These are phyloP conservation scores for Lydus trimaculatus DNA, from an alignment of 2,888 invertebrate species.

Conservation along the genomic window DNA sequence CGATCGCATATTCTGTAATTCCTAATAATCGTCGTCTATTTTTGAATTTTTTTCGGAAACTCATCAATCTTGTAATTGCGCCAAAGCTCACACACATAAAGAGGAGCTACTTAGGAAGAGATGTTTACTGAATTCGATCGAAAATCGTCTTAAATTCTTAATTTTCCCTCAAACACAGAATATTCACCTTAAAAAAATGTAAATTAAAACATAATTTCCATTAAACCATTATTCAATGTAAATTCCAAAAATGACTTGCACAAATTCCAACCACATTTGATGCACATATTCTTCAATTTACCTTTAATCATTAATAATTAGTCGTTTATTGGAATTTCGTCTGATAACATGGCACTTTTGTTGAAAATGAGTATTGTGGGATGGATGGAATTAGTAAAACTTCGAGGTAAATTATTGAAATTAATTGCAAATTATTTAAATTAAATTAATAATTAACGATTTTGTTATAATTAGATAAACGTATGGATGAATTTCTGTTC, in stretches of 20 bases:
- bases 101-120: too few relatives aligned
- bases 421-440: too few relatives aligned
- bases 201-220: not conserved
- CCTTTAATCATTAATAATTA: not conserved
- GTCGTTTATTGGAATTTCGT: not conserved
- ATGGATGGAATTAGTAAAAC: not conserved
- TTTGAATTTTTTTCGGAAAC: too few relatives aligned
- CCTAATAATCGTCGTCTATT: too few relatives aligned
- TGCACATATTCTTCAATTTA: not conserved
- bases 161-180: slow-evolving; percentile 28
- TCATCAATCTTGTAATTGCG: too few relatives aligned
- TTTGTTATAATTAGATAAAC: not conserved
- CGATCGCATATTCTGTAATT: too few relatives aligned
- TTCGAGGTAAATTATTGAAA: not conserved
- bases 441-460: not conserved
- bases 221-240: not conserved
- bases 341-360: not conserved
- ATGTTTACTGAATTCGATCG: too few relatives aligned
- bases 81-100: too few relatives aligned
- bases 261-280: not conserved
- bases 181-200: too few relatives aligned
- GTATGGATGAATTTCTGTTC: not conserved
- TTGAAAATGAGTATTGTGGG: not conserved
- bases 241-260: not conserved
- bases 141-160: not conserved